phyloP scores from a whole-genome alignment of 2,113 vertebrate genomes.

The Odontesthes bonariensis region DNA sequence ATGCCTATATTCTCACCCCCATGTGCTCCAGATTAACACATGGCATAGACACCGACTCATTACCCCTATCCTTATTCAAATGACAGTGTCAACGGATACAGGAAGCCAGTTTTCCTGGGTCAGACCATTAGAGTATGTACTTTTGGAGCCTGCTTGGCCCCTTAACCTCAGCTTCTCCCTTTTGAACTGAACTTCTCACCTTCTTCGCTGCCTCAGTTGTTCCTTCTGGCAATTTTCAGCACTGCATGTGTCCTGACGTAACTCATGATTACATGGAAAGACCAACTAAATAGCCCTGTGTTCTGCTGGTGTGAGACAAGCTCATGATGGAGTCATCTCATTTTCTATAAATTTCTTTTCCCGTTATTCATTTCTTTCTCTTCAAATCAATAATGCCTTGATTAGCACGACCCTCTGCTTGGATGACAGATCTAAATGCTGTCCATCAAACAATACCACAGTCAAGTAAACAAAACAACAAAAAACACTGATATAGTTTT shows the following conservation, averaged over 20 bases:
- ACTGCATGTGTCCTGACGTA: constrained; percentile 52
- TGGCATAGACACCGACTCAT: constrained; percentile 39
- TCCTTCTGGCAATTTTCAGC: constrained; percentile 34
- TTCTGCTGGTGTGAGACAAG: constrained; percentile 35
- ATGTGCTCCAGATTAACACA: constrained; percentile 68
- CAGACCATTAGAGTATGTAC: constrained; percentile 27
- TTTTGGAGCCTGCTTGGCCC: constrained; percentile 13
- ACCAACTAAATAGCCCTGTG: constrained; percentile 37
- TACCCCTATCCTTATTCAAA: constrained; percentile 6
- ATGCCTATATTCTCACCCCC: constrained; percentile 37
- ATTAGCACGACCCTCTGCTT: constrained; percentile 36
- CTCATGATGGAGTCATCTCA: constrained; percentile 49
- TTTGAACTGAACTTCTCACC: constrained; percentile 50
- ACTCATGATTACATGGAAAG: constrained; percentile 63
- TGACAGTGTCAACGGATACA: constrained; percentile 38
- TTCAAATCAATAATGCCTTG: constrained; percentile 39
- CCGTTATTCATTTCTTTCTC: constrained; percentile 36
- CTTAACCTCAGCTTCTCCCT: constrained; percentile 28
- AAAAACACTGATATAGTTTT: constrained; percentile 49
- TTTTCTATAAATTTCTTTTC: too few relatives aligned
- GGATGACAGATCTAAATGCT: constrained; percentile 36
- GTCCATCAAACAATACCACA: constrained; percentile 35
- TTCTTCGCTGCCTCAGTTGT: constrained; percentile 15
- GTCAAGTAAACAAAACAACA: constrained; percentile 16
- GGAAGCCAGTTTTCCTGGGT: constrained; percentile 47